Conservation (phyloP, 2,113 vertebrate genomes). For the Phasianus colchicus region DNA sequence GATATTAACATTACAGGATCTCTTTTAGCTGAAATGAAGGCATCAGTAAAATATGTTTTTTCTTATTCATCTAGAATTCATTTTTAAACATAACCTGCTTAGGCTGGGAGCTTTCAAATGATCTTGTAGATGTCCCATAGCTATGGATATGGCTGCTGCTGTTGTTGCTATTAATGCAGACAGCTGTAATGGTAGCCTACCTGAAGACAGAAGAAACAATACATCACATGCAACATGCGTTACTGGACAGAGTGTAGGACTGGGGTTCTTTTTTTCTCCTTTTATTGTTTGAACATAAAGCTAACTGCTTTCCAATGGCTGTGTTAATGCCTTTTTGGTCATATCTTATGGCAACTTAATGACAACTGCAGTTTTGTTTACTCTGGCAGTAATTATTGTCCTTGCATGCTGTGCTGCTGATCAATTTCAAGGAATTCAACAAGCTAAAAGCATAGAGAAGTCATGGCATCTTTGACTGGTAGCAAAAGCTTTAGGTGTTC, state of each 20-base stretch:
- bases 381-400: slow-evolving; percentile 41
- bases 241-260: neutral
- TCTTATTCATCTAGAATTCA: neutral
- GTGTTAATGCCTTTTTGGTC: slow-evolving; percentile 37
- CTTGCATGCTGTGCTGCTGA: slow-evolving; percentile 18
- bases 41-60: neutral
- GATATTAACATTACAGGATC: neutral
- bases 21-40: neutral
- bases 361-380: slow-evolving; percentile 40
- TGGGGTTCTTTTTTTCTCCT: neutral
- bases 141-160: slow-evolving; percentile 55
- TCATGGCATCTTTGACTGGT: slow-evolving; percentile 54
- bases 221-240: slow-evolving; percentile 54
- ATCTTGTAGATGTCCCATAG: slow-evolving; percentile 56
- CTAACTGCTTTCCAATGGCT: slow-evolving; percentile 47
- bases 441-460: slow-evolving; percentile 58
- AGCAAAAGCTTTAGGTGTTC: neutral
- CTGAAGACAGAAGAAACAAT: slow-evolving; percentile 56
- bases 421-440: slow-evolving; percentile 40
- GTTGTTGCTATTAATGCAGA: slow-evolving; percentile 69
- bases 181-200: slow-evolving; percentile 55
- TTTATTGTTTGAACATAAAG: slow-evolving; percentile 23
- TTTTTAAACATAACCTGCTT: slow-evolving; percentile 1
- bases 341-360: slow-evolving; percentile 46
- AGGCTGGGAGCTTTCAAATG: slow-evolving; percentile 40